Base-by-base conservation (phyloP, 2,113 vertebrate genomes). In the Galeopterus variegatus region DNA sequence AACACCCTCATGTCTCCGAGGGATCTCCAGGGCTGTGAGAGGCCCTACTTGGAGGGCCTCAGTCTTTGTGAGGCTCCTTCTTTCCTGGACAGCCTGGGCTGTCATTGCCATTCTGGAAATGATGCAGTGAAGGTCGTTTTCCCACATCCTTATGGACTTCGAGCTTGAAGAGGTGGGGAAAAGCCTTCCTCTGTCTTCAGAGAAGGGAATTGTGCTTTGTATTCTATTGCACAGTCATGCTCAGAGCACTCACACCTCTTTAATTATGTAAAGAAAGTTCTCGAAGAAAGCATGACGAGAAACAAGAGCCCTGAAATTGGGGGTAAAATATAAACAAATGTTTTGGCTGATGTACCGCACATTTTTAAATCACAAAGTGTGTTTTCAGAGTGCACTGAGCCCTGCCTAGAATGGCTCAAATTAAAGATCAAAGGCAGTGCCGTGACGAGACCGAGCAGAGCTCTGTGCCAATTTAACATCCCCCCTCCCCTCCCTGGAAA, bases 311-410 rank as follows among this genome's bases (percentile, higher is more conserved):
- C 87, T 97, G 87, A 96, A 97, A 97, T 58, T 52, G 95, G 52
- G 96, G 91, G 75, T 97, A 96, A 98, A 97, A 97, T 91, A 94
- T 96, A 98, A 97, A 97, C 97, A 98, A 98, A 97, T 97, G 97
- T 97, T 97, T 96, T 94, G 97, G 96, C 93, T 87, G 91, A 92
- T 36, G 93, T 1, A 54, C 33, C 0, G 18, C 93, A 91, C 94
- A 97, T 89, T 93, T 97, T 95, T 90, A 1, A 95, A 97, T 95
- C 97, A 97, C 82, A 91, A 73, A 94, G 93, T 72, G n/a, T 91
- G 94, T 97, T 96, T 97, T 96, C 91, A 81, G 91, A 96, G 82
- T 26, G 80, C 76, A 26, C 83, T 15, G 77, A 92, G 64, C 36
- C 73, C 65, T 86, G 96, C 81, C 96, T 72, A 76, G 95, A 88